phyloP scores from a whole-genome alignment of 2,888 invertebrate genomes.

The Agrochola litura region DNA sequence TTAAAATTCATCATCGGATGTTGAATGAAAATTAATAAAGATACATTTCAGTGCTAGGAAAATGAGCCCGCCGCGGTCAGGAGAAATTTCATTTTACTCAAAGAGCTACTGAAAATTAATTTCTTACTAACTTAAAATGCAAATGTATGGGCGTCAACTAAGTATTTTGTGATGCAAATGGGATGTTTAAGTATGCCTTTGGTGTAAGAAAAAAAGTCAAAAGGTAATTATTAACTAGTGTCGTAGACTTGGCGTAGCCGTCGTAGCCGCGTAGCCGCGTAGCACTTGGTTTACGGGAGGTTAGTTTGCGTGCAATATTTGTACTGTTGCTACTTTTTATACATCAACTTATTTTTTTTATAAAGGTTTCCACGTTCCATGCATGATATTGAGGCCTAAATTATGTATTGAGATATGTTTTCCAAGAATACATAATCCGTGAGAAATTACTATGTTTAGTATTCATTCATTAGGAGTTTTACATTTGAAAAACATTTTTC shows the following conservation, averaged over 20 bases:
- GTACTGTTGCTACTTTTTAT: not conserved
- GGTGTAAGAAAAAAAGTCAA: slow-evolving; percentile 51
- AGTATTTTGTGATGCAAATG: slow-evolving; percentile 69
- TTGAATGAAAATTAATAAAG: slow-evolving; percentile 44
- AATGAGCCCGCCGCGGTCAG: slow-evolving; percentile 21
- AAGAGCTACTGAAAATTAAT: slow-evolving; percentile 62
- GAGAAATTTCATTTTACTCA: slow-evolving; percentile 33
- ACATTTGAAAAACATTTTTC: not conserved
- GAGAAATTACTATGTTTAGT: not conserved
- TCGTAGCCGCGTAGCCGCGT: slow-evolving; percentile 56
- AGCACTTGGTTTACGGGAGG: slow-evolving; percentile 15
- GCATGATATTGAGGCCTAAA: not conserved
- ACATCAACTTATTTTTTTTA: not conserved
- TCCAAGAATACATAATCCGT: not conserved
- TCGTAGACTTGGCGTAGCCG: slow-evolving; percentile 49
- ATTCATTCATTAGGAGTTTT: not conserved
- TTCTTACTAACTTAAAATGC: slow-evolving; percentile 63
- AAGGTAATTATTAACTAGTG: slow-evolving; percentile 41
- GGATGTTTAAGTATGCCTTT: slow-evolving; percentile 57
- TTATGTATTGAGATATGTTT: not conserved
- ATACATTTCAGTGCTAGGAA: slow-evolving; percentile 17
- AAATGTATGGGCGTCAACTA: slow-evolving; percentile 62
- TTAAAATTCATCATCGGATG: slow-evolving; percentile 41
- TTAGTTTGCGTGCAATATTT: not conserved
- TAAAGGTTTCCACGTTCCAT: not conserved